A percentile compares a stretch with the other conserved stretches of the same genome.
Conservation (phyloP, 2,797 vertebrate genomes). For the Macroramphosus scolopax region DNA sequence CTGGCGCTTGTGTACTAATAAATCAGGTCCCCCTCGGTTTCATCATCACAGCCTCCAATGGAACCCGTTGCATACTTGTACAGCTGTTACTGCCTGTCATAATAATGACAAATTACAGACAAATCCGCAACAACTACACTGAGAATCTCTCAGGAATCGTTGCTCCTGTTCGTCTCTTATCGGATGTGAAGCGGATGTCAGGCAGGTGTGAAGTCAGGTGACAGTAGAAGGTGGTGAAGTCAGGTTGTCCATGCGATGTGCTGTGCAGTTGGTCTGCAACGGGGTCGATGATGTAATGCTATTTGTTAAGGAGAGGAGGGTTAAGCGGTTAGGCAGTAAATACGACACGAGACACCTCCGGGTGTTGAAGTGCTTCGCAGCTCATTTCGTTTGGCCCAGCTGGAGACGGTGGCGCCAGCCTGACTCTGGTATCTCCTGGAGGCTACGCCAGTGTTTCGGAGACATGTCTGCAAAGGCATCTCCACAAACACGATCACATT, state of each 20-base stretch:
- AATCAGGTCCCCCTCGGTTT: conserved; percentile 68
- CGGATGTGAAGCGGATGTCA: conserved; percentile 19
- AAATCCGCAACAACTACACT: conserved; percentile 42
- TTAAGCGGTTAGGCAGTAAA: conserved; percentile 44
- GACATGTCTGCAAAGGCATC: conserved; percentile 41
- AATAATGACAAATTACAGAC: conserved; percentile 33
- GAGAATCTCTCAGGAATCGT: conserved; percentile 29
- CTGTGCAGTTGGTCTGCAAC: conserved; percentile 37
- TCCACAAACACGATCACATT: conserved; percentile 8
- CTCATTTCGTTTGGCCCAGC: conserved; percentile 55
- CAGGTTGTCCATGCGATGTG: conserved; percentile 16
- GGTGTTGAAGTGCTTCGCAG: conserved; percentile 37
- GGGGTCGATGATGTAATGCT: conserved; percentile 67
- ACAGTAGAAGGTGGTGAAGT: conserved; percentile 41
- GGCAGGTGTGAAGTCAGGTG: conserved; percentile 34
- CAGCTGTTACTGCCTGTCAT: conserved; percentile 67
- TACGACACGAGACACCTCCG: conserved; percentile 48
- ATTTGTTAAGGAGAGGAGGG: conserved; percentile 31
- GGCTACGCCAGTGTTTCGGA: conserved; percentile 41
- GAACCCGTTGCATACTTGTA: conserved; percentile 24
- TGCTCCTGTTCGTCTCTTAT: conserved; percentile 19
- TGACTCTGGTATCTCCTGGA: conserved; percentile 62
- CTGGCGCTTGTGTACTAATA: conserved; percentile 56
- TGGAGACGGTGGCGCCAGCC: conserved; percentile 62
- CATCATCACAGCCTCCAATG: conserved; percentile 65